Evolutionary conservation across 1,140 invertebrate genomes (phyloP).

Genomic region (Drosophila punjabiensis): DNA sequence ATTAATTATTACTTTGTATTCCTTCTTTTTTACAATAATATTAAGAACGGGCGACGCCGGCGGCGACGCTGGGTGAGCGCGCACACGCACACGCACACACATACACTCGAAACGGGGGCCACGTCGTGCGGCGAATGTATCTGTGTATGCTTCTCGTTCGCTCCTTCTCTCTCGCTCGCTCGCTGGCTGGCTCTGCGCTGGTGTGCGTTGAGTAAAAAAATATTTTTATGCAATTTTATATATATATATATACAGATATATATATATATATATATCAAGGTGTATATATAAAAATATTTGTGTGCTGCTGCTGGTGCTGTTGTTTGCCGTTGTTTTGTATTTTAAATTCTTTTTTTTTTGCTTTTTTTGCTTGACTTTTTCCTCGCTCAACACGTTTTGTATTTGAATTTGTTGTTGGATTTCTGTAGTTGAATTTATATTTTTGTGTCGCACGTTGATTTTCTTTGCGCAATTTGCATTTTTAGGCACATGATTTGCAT

Average conservation of each 20-base stretch:
- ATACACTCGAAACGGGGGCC: slow-evolving; percentile 54
- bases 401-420: slow-evolving; percentile 73
- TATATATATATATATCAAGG: slow-evolving; percentile 51
- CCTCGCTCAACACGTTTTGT: slow-evolving; percentile 76
- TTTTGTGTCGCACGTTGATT: slow-evolving; percentile 81
- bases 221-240: slow-evolving; percentile 84
- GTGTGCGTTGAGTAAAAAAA: slow-evolving; percentile 73
- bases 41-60: slow-evolving; percentile 48
- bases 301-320: slow-evolving; percentile 33
- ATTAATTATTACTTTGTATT: slow-evolving; percentile 12
- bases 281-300: slow-evolving; percentile 60
- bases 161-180: slow-evolving; percentile 30
- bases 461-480: slow-evolving; percentile 83
- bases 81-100: slow-evolving; percentile 47
- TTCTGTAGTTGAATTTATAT: slow-evolving; percentile 76
- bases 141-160: slow-evolving; percentile 41
- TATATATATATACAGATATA: slow-evolving; percentile 49
- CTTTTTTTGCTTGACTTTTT: slow-evolving; percentile 40
- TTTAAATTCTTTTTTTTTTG: slow-evolving; percentile 8
- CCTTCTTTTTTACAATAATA: slow-evolving; percentile 58
- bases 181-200: slow-evolving; percentile 25
- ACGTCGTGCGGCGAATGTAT: slow-evolving; percentile 56
- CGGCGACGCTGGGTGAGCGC: slow-evolving; percentile 33
- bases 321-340: slow-evolving; percentile 53
- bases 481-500: slow-evolving; percentile 83